Base-by-base conservation (phyloP, 2,113 vertebrate species). In the Oncorhynchus tshawytscha region DNA sequence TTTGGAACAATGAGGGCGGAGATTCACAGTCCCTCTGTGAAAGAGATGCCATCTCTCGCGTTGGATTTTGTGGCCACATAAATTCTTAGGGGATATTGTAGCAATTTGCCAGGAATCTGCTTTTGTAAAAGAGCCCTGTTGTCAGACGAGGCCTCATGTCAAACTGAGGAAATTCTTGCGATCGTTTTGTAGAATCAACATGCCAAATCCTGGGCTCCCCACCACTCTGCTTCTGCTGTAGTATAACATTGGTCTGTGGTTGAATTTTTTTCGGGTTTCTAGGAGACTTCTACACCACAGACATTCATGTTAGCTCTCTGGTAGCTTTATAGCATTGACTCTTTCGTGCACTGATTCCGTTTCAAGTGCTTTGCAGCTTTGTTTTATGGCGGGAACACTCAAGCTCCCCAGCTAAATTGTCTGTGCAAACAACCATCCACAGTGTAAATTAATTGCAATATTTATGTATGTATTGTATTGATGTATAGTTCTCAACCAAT, bases 31-130 rank as follows among this genome's bases (percentile, higher is more conserved):
- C 29, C 15, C 25, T 70, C 27, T 27, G 20, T 24, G 51, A 48
- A 67, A 67, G 73, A 45, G 39, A 45, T 31, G 12, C 51, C 60
- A 73, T 73, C 45, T 15, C 20, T 6, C 16, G 1, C 13, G 8
- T 12, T 31, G n/a, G 27, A 62, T 59, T 76, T 79, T 77, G 73
- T 73, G 75, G 77, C 49, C 34, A 25, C 65, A 70, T 60, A 39
- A 73, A 86, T 85, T 83, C 78, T 73, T 69, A 24, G n/a, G 77
- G 73, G 69, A 84, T 82, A 75, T 68, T 77, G 68, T 67, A 86
- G 67, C 76, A 78, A 81, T 81, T 87, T 81, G 74, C 74, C 74
- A 79, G 70, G 70, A 85, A 81, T 87, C 76, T 74, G 70, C 75
- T 72, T 70, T 66, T 66, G 67, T 79, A 57, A 54, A n/a, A 78